Percentiles rank a stretch among this genome's conserved stretches.
These are phyloP conservation scores for Dicyrtoma fusca DNA, from an alignment of 2,888 invertebrate species.

Conservation along the genomic window DNA sequence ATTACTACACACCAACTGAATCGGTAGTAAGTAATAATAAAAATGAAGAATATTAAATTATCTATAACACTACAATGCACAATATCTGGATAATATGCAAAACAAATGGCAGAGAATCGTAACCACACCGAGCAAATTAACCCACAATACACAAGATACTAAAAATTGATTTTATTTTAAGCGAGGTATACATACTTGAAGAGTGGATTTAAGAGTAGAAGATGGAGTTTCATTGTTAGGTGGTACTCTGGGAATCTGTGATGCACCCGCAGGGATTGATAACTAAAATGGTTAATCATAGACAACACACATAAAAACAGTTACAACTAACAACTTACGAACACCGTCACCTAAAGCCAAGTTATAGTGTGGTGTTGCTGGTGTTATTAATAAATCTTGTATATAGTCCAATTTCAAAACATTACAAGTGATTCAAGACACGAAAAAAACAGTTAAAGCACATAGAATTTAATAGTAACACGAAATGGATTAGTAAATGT, in stretches of 20 bases:
- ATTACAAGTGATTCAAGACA: neutral
- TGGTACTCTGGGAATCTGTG: constrained; percentile 21
- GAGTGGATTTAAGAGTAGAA: constrained; percentile 60
- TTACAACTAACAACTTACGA: neutral
- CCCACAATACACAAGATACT: neutral
- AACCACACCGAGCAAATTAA: neutral
- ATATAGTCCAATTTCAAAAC: neutral
- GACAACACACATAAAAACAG: neutral
- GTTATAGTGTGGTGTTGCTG: too few relatives aligned
- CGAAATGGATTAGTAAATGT: too few relatives aligned
- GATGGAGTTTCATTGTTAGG: constrained; percentile 25
- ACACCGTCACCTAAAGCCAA: neutral
- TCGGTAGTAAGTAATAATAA: too few relatives aligned
- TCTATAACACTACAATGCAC: too few relatives aligned
- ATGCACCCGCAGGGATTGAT: constrained; percentile 16
- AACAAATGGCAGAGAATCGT: too few relatives aligned
- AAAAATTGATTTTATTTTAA: too few relatives aligned
- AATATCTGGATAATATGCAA: too few relatives aligned
- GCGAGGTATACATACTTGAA: constrained; percentile 49
- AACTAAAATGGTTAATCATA: constrained; percentile 23
- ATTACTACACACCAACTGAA: too few relatives aligned
- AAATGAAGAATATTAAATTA: too few relatives aligned
- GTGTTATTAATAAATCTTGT: neutral
- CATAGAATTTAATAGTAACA: neutral
- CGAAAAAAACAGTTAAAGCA: constrained; percentile 1